Base-by-base conservation (phyloP, 1,140 invertebrate species). In the Pseudobourletiella spinata region DNA sequence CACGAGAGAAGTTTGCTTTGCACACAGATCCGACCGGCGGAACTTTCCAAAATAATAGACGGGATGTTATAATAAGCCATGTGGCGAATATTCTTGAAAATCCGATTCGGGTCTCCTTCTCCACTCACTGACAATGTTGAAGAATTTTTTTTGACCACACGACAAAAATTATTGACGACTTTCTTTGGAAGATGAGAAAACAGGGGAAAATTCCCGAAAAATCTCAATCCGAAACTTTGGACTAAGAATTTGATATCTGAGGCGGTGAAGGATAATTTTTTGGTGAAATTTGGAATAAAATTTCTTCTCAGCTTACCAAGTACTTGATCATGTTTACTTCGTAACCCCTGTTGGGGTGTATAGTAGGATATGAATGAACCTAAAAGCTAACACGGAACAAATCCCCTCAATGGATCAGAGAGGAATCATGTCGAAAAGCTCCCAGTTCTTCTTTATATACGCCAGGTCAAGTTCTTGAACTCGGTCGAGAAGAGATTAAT, bases 371-470 rank as follows among this genome's bases (percentile, higher is more conserved):
- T 51, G 30, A 63, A 57, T 42, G 30, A 59, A 52, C 30, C 59
- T 59, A 61, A 39, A 57, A 48, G 55, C 54, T 51, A 64, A 61
- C 59, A 61, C 48, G 44, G 55, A 54, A 30, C 43, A 64, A 68
- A 68, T 68, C 66, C 66, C 66, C 66, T 68, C 66, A 68, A 62
- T 30, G 30, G 65, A 54, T 68, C 62, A 59, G 63, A 64, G 66
- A 68, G 66, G 66, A 68, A 65, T 68, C 63, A 50, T 64, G 42
- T 48, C 59, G 51, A 68, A 52, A 52, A 39, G 59, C 32, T 58
- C 55, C 29, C 57, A 68, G 62, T 63, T 61, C 62, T 64, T 64
- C 66, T 68, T 68, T 68, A 68, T 68, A 68, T 68, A 68, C 63
- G 30, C 63, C 62, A 64, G 66, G 66, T 68, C 66, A 68, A 67